Base-by-base conservation (phyloP, 2,797 vertebrate species). In the Micromesistius poutassou region DNA sequence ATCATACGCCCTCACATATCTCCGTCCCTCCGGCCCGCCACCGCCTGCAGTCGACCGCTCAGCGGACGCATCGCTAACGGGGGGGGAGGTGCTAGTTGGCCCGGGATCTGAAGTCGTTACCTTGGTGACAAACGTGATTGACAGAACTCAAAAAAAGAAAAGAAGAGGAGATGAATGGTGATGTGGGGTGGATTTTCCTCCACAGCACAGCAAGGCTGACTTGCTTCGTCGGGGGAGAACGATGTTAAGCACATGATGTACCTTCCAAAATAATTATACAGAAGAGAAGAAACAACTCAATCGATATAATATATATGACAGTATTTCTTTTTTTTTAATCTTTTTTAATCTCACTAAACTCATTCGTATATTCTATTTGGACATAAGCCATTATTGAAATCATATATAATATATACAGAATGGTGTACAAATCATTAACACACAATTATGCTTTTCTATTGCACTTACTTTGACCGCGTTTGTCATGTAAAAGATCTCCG, bases 361-460 rank as follows among this genome's bases (percentile, higher is more conserved):
- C 70, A 79, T 87, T 90, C 78, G 89, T 88, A 91, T 87, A 88
- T 71, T 42, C 90, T 89, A 91, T 91, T 89, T 92, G 89, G 88
- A 91, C 90, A 87, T 86, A 89, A 92, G 89, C 89, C 88, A 92
- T 91, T 80, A 85, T 82, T 88, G 72, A 87, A 79, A 87, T 74
- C 86, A 42, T 42, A 86, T 83, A 82, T 35, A 86, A 88, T 91
- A 90, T 82, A 76, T 84, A 62, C 22, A 89, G 85, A 91, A 90
- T 91, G 88, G 90, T 90, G 89, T 88, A 81, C 80, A 88, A 82
- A 78, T 88, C 82, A 85, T 81, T 82, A 71, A 85, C 50, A 90
- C 88, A 89, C 79, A 92, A 89, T 92, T 77, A 88, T 90, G 93
- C 93, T 94, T 94, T 94, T 94, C 79, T 93, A 92, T 83, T 85